phyloP scores from a whole-genome alignment of 2,888 invertebrate species.

The Calameuta idolon region DNA sequence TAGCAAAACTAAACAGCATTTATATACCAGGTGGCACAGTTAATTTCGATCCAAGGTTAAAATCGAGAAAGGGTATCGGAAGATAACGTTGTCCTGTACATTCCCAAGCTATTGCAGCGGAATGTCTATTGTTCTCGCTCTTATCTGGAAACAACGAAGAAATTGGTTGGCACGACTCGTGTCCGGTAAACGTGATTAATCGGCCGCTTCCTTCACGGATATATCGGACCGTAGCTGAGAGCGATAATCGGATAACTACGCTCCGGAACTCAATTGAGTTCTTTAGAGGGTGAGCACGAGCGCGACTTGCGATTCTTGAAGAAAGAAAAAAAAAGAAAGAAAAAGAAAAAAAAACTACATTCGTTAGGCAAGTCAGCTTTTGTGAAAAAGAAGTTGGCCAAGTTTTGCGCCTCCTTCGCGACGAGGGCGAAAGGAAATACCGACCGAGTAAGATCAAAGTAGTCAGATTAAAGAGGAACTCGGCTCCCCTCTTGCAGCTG shows the following conservation, averaged over 20 bases:
- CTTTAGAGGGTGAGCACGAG: conserved; percentile 14
- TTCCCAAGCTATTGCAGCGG: conserved; percentile 32
- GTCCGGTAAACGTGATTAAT: conserved; percentile 57
- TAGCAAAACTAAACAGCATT: background rate
- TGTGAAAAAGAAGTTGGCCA: background rate
- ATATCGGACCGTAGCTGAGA: conserved; percentile 35
- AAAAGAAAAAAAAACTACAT: conserved; percentile 23
- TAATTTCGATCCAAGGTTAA: background rate
- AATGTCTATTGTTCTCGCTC: conserved; percentile 42
- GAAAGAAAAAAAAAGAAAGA: background rate
- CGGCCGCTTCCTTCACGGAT: conserved; percentile 44
- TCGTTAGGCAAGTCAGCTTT: conserved; percentile 29
- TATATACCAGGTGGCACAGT: background rate
- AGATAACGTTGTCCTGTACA: conserved; percentile 49
- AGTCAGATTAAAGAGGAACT: too few relatives aligned
- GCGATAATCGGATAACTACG: conserved; percentile 57
- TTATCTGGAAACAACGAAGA: conserved; percentile 58
- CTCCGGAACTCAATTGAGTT: conserved; percentile 54
- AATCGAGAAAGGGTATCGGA: background rate
- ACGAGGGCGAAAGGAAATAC: conserved; percentile 2
- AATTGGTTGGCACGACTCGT: conserved; percentile 53
- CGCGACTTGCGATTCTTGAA: background rate
- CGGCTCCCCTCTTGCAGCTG: too few relatives aligned
- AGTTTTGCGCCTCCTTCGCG: background rate
- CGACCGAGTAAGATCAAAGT: too few relatives aligned